Evolutionary conservation across 2,113 vertebrate species (phyloP).

Genomic region (Syngnathoides biaculeatus): DNA sequence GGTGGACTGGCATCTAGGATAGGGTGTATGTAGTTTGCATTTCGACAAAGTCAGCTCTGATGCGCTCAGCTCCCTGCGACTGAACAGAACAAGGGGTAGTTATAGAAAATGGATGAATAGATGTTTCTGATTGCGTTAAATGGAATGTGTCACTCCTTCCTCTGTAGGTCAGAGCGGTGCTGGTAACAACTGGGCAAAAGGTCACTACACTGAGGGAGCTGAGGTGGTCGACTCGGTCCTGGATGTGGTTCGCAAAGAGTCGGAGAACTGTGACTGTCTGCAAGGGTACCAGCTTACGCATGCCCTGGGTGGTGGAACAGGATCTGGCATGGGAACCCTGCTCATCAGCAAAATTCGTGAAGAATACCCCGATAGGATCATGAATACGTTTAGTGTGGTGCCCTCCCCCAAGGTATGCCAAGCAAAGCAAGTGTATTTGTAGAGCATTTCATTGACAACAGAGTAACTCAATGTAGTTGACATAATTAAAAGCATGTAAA

Average conservation of each 20-base stretch:
- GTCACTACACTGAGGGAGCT: slow-evolving; percentile 9
- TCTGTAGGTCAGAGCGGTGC: slow-evolving; percentile 7
- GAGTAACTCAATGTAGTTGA: too few relatives aligned
- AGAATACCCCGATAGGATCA: slow-evolving; percentile 5
- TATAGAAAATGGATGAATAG: neutral
- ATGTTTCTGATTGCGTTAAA: neutral
- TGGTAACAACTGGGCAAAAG: slow-evolving; percentile 7
- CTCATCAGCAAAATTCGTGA: slow-evolving; percentile 12
- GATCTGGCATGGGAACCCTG: slow-evolving; percentile 6
- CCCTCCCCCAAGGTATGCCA: neutral
- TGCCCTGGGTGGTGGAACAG: neutral
- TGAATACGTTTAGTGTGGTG: slow-evolving; percentile 7
- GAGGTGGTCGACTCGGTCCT: slow-evolving; percentile 8
- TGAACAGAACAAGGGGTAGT: neutral
- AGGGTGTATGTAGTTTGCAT: too few relatives aligned
- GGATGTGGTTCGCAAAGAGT: slow-evolving; percentile 8
- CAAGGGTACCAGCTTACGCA: slow-evolving; percentile 6
- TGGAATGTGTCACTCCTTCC: neutral
- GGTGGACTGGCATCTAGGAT: too few relatives aligned
- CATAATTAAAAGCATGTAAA: too few relatives aligned
- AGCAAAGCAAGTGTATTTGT: too few relatives aligned
- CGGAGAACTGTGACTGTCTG: slow-evolving; percentile 9
- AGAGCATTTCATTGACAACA: too few relatives aligned
- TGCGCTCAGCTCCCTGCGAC: too few relatives aligned
- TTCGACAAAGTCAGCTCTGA: too few relatives aligned